phyloP scores from a whole-genome alignment of 2,797 vertebrate species.

The Acridotheres tristis region DNA sequence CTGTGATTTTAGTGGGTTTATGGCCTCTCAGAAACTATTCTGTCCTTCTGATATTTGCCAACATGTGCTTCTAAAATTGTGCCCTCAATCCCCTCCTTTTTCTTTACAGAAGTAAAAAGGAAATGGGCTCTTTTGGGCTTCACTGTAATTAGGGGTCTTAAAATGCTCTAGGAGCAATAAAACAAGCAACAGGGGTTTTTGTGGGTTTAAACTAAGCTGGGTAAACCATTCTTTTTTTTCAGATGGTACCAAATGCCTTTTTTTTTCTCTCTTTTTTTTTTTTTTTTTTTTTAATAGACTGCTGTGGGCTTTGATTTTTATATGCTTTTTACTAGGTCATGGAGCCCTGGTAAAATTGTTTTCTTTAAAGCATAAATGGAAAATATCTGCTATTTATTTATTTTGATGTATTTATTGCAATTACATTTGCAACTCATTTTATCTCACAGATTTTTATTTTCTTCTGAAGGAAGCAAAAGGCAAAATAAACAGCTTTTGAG shows the following conservation, averaged over 20 bases:
- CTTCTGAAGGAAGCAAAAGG: not conserved
- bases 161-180: conserved; percentile 20
- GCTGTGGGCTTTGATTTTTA: not conserved
- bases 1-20: conserved; percentile 19
- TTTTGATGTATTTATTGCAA: conserved; percentile 38
- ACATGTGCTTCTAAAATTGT: not conserved
- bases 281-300: not conserved
- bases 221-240: not conserved
- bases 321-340: not conserved
- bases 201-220: not conserved
- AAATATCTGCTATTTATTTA: conserved; percentile 33
- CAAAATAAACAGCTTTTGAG: conserved; percentile 12
- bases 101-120: not conserved
- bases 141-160: conserved; percentile 17
- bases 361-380: not conserved
- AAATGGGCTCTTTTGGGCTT: not conserved
- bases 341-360: not conserved
- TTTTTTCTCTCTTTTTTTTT: not conserved
- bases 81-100: not conserved
- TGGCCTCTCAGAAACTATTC: not conserved
- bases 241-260: not conserved
- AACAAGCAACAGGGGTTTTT: not conserved
- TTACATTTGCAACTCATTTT: conserved; percentile 44
- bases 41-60: conserved; percentile 30
- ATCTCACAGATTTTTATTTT: conserved; percentile 13